A percentile compares a stretch with the other conserved stretches of the same genome.
Evolutionary conservation across 2,797 vertebrate genomes (phyloP).

Genomic region (Heterohyrax brucei): DNA sequence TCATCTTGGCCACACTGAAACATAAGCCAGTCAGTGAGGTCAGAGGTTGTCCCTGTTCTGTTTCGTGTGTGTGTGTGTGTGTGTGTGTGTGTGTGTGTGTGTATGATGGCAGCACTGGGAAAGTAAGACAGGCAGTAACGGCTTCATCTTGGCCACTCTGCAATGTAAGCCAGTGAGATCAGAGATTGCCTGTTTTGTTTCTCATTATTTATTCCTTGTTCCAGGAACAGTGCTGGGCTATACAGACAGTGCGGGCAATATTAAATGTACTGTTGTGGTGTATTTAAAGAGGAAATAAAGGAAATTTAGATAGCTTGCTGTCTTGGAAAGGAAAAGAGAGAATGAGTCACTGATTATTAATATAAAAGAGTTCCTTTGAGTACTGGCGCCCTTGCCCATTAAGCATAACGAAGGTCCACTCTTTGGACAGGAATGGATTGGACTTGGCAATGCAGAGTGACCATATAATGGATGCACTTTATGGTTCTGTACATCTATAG

Average conservation of each 20-base stretch:
- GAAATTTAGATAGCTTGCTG: not conserved
- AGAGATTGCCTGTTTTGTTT: not conserved
- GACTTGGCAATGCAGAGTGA: too few species aligned
- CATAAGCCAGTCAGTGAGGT: too few species aligned
- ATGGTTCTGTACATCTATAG: too few species aligned
- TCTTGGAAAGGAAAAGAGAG: not conserved
- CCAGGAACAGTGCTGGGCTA: not conserved
- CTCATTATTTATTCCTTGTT: not conserved
- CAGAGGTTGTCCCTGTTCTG: too few species aligned
- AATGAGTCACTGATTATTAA: not conserved
- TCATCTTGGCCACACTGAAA: too few species aligned
- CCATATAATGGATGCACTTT: too few species aligned
- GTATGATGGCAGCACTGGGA: not conserved
- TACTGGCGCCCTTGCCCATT: too few species aligned
- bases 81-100: too few species aligned
- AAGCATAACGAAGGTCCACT: too few species aligned
- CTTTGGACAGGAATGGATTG: too few species aligned
- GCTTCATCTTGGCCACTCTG: not conserved
- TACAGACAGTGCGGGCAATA: not conserved
- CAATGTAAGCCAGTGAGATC: not conserved
- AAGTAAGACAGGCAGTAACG: not conserved
- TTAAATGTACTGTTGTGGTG: not conserved
- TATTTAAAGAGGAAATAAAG: not conserved
- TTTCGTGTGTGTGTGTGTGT: too few species aligned
- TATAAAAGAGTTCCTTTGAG: not conserved